Evolutionary conservation across 2,888 invertebrate genomes (phyloP), one percentile per base, ranked within the genome.

Genomic region (Chrysodeixis includens): DNA sequence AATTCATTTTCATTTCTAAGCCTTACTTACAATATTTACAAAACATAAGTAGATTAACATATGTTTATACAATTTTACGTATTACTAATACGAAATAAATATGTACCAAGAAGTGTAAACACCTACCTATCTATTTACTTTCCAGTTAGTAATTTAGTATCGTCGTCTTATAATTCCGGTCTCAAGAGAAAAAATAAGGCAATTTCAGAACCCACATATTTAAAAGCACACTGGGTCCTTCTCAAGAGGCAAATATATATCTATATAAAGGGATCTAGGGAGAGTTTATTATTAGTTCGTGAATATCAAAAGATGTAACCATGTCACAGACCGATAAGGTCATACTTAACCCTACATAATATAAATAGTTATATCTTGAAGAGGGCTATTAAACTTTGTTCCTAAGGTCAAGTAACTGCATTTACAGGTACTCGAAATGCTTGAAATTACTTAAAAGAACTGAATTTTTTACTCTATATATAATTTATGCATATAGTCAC

Each of bases 281-380:
- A 35, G 35, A 35, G 35, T n/a, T 40, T 40, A 40, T 40, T 40
- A 40, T 40, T 40, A 40, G 40, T n/a, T 40, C 40, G n/a, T n/a
- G 40, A 40, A 40, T 40, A 40, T 40, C n/a, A n/a, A 40, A 40
- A 40, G n/a, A 40, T 40, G 40, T 40, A n/a, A 40, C 40, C n/a
- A 40, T 40, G n/a, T 40, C n/a, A 35, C 35, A 35, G 12, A 6
- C 40, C 6, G 40, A n/a, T 40, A 40, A 40, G 14, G 12, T 35
- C 35, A 35, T 40, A 40, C 40, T n/a, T 40, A n/a, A 40, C 40
- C 40, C 1, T 40, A 5, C n/a, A 5, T n/a, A n/a, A 5, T n/a
- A 40, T 40, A n/a, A 40, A 40, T 40, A n/a, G 40, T 40, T 14
- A n/a, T n/a, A 32, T 10, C 32, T 32, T n/a, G 12, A 14, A 14